phyloP scores from a whole-genome alignment of 2,888 invertebrate genomes.

The Patella ulyssiponensis region DNA sequence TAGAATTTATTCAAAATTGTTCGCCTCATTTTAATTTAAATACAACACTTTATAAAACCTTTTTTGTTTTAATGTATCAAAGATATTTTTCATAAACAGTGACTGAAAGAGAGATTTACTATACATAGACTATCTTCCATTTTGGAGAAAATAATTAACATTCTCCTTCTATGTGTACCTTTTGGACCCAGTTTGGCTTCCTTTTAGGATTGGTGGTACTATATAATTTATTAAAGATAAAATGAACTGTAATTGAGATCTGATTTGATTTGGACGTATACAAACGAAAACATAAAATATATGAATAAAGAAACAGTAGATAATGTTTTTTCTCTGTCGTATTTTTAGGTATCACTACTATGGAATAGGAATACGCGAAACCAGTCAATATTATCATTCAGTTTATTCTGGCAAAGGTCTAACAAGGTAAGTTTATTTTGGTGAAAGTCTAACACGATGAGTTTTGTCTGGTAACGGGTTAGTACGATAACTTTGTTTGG shows the following conservation, averaged over 20 bases:
- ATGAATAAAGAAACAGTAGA: background rate
- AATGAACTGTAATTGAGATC: background rate
- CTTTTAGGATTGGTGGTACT: background rate
- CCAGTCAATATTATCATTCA: constrained; percentile 70
- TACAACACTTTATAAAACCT: no score
- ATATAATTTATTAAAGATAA: background rate
- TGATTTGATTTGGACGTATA: background rate
- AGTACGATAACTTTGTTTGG: no score
- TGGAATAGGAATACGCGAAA: constrained; percentile 72
- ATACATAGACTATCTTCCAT: no score
- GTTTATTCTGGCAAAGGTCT: constrained; percentile 69
- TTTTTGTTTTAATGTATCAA: no score
- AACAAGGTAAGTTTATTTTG: constrained; percentile 57
- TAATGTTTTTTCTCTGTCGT: background rate
- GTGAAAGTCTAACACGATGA: no score
- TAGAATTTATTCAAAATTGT: no score
- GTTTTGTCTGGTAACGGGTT: no score
- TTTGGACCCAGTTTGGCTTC: background rate
- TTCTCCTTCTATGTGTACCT: background rate
- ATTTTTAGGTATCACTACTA: constrained; percentile 71
- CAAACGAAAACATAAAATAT: no score
- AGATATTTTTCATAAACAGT: no score
- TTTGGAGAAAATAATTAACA: background rate
- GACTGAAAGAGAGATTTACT: no score
- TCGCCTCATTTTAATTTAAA: no score